phyloP scores from a whole-genome alignment of 1,140 invertebrate species.

The Bilobella aurantiaca region DNA sequence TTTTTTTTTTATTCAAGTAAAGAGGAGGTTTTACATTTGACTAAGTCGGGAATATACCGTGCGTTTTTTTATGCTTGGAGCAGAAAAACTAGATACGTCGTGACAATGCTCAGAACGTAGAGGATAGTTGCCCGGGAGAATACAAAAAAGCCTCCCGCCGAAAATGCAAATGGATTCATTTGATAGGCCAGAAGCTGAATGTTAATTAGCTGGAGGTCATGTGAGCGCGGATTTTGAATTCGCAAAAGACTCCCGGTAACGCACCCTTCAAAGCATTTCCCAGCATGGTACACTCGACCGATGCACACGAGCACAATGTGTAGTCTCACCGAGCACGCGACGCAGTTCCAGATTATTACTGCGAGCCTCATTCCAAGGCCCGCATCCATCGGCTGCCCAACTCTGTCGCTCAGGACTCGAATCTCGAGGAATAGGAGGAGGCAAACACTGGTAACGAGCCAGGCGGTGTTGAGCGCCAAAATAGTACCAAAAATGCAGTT shows the following conservation, averaged over 20 bases:
- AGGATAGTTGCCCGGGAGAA: conserved; percentile 22
- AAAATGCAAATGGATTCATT: not conserved
- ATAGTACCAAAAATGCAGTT: conserved; percentile 22
- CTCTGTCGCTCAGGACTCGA: not conserved
- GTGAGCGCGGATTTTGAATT: not conserved
- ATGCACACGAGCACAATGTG: conserved; percentile 22
- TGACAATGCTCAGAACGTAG: conserved; percentile 25
- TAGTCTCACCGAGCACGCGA: conserved; percentile 15
- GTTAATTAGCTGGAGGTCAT: conserved; percentile 7
- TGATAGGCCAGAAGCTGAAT: conserved; percentile 6
- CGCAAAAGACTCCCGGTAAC: not conserved
- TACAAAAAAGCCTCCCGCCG: conserved; percentile 24
- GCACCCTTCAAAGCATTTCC: conserved; percentile 13
- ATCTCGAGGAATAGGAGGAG: conserved; percentile 17
- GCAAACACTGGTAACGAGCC: conserved; percentile 2
- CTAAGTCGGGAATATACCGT: not conserved
- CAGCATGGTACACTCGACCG: conserved; percentile 23
- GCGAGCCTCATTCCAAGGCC: not conserved
- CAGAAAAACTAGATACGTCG: conserved; percentile 30
- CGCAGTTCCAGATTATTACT: not conserved
- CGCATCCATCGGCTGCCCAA: not conserved
- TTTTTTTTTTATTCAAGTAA: not conserved
- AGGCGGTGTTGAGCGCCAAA: conserved; percentile 17
- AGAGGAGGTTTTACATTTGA: not conserved
- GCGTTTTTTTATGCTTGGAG: conserved; percentile 22